Percentiles rank a stretch among this genome's conserved stretches.
Conservation (phyloP, 2,113 vertebrate species). For the Pteropus alecto region DNA sequence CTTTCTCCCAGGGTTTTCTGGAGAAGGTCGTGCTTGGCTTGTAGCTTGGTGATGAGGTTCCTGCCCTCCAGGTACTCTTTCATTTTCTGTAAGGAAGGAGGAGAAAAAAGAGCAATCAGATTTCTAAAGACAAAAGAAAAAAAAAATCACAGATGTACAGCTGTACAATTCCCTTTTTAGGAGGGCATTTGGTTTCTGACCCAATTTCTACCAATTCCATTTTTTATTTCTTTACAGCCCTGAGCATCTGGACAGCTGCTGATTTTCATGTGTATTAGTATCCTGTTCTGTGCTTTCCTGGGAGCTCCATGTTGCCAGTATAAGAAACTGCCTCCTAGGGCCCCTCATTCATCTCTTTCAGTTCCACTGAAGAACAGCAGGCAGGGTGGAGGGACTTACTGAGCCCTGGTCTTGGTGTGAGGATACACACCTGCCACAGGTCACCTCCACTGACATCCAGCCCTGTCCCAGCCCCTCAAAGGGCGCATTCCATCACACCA, state of each 20-base stretch:
- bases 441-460: neutral
- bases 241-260: neutral
- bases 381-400: too few relatives aligned
- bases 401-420: neutral
- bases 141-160: neutral
- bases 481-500: neutral
- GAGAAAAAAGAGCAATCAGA: conserved; percentile 34
- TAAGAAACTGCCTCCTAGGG: neutral
- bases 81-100: conserved; percentile 90
- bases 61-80: conserved; percentile 98
- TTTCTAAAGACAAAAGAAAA: neutral
- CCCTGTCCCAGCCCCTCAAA: neutral
- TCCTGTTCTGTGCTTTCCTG: neutral
- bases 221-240: neutral
- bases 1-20: conserved; percentile 98
- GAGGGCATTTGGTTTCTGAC: conserved; percentile 9
- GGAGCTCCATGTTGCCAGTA: neutral
- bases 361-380: neutral
- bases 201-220: neutral
- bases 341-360: neutral
- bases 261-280: neutral
- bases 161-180: neutral
- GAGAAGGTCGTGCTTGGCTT: conserved; percentile 97
- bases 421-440: neutral
- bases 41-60: conserved; percentile 98